phyloP scores from a whole-genome alignment of 2,797 vertebrate genomes.

The Mormyrops attenuatus region DNA sequence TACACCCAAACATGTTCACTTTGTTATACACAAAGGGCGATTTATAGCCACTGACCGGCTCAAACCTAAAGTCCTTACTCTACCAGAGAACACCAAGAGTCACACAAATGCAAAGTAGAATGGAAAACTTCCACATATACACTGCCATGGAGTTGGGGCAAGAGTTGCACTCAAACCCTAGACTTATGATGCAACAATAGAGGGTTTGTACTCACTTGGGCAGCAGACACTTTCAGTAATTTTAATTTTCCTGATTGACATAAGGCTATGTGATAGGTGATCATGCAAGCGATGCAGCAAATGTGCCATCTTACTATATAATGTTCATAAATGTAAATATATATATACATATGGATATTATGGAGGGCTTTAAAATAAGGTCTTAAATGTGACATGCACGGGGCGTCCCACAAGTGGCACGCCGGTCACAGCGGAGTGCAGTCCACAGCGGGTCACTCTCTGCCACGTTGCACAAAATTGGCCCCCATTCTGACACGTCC shows the following conservation, averaged over 20 bases:
- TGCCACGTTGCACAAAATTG: not conserved
- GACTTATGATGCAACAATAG: not conserved
- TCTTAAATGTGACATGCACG: not conserved
- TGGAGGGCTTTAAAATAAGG: not conserved
- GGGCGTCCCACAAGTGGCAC: not conserved
- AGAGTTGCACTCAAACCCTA: not conserved
- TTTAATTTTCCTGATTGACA: not conserved
- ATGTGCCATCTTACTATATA: not conserved
- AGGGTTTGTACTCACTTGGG: not conserved
- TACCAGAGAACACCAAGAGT: not conserved
- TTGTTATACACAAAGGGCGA: not conserved
- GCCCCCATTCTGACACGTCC: slow-evolving; percentile 1
- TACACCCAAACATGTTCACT: not conserved
- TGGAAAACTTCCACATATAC: not conserved
- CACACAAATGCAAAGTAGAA: not conserved
- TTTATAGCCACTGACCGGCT: not conserved
- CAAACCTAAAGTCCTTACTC: not conserved
- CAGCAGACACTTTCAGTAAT: not conserved
- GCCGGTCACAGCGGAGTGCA: not conserved
- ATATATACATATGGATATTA: not conserved
- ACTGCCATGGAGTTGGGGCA: not conserved
- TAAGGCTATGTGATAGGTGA: not conserved
- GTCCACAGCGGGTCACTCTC: not conserved
- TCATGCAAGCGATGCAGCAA: not conserved
- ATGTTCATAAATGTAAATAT: not conserved